Conservation (phyloP, 2,113 vertebrate species). For the Seriola quinqueradiata region DNA sequence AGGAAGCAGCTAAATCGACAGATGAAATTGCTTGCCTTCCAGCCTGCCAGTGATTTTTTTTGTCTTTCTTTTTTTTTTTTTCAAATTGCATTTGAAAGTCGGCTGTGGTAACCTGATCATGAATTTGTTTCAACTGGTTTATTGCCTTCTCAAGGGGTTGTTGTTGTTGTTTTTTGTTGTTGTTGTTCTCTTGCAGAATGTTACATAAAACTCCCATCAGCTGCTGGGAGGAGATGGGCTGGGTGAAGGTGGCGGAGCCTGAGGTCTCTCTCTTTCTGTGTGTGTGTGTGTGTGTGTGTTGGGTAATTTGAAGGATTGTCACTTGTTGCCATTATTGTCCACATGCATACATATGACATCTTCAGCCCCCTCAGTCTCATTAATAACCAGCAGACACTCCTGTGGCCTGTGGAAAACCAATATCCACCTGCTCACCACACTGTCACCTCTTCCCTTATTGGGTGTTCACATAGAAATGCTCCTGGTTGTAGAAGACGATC, state of each 20-base stretch:
- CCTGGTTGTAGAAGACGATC: neutral
- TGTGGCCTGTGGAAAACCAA: conserved; percentile 17
- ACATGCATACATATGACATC: conserved; percentile 14
- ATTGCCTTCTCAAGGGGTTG: conserved; percentile 31
- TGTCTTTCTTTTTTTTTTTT: neutral
- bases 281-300: conserved; percentile 18
- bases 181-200: conserved; percentile 37
- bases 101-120: conserved; percentile 61
- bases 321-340: conserved; percentile 22
- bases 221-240: neutral
- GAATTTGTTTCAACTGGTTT: conserved; percentile 52
- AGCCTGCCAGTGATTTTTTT: conserved; percentile 24
- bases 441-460: neutral
- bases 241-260: neutral
- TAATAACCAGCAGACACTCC: conserved; percentile 10
- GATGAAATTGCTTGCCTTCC: conserved; percentile 44
- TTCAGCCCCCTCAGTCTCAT: conserved; percentile 10
- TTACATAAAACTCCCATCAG: conserved; percentile 35
- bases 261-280: neutral
- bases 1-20: conserved; percentile 17
- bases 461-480: neutral
- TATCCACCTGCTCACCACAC: conserved; percentile 8
- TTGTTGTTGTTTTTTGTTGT: conserved; percentile 35
- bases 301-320: conserved; percentile 21
- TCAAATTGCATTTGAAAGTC: conserved; percentile 58